Evolutionary conservation across 2,113 vertebrate species (phyloP).

Genomic region (Oncorhynchus keta): DNA sequence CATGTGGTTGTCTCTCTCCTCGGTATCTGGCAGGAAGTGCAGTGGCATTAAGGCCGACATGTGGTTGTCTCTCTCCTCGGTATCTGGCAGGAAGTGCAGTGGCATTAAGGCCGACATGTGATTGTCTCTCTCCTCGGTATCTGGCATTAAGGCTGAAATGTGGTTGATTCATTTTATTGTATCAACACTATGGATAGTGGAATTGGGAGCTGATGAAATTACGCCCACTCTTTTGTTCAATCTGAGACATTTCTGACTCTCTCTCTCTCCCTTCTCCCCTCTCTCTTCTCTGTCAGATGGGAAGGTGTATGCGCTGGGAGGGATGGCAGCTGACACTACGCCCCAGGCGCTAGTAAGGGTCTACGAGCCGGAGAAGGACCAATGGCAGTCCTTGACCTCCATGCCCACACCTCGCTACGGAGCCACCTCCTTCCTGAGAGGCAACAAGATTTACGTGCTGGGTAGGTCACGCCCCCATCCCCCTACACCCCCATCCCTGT

Average conservation of each 20-base stretch:
- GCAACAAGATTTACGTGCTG: constrained; percentile 89
- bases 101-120: too few species aligned
- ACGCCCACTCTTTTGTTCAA: background rate
- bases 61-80: too few species aligned
- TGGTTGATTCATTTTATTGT: background rate
- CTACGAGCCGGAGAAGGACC: constrained; percentile 86
- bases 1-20: too few species aligned
- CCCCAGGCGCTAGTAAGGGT: constrained; percentile 90
- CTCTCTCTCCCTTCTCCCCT: background rate
- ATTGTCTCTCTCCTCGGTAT: too few species aligned
- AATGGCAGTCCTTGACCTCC: constrained; percentile 85
- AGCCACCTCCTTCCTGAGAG: constrained; percentile 85
- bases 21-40: too few species aligned
- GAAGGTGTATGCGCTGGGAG: constrained; percentile 87
- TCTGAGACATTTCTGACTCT: background rate
- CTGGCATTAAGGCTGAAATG: too few species aligned
- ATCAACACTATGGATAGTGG: background rate
- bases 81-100: too few species aligned
- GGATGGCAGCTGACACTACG: constrained; percentile 90
- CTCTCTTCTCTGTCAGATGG: constrained; percentile 78
- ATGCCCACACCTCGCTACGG: constrained; percentile 97
- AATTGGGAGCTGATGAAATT: background rate
- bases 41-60: too few species aligned
- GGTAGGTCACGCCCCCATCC: constrained; percentile 63
- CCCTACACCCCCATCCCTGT: background rate